phyloP scores from a whole-genome alignment of 2,113 vertebrate species.

The Origma solitaria region DNA sequence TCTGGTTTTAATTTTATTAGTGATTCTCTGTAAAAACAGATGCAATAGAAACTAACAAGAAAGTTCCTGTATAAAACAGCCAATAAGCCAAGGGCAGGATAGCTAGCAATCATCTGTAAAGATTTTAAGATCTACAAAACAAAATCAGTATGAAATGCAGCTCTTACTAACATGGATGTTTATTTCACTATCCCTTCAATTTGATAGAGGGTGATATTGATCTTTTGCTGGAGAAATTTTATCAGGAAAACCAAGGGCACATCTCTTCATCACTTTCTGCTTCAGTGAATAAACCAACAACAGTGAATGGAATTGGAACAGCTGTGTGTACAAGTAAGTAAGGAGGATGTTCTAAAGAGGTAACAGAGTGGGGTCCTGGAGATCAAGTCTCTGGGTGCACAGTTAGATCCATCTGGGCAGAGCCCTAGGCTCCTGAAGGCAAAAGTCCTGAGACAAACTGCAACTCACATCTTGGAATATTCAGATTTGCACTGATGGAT shows the following conservation, averaged over 20 bases:
- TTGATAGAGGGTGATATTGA: slow-evolving; percentile 88
- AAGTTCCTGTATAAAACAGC: neutral
- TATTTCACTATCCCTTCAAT: neutral
- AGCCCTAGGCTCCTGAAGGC: neutral
- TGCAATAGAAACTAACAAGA: neutral
- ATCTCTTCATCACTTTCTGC: slow-evolving; percentile 67
- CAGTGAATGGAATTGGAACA: slow-evolving; percentile 27
- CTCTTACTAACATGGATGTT: neutral
- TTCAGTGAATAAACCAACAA: slow-evolving; percentile 31
- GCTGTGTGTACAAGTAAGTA: slow-evolving; percentile 68
- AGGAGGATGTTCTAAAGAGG: neutral
- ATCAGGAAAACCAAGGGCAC: slow-evolving; percentile 76
- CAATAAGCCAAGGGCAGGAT: neutral
- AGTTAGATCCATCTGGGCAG: neutral
- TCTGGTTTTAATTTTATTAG: neutral
- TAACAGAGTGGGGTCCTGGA: neutral
- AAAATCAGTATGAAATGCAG: neutral
- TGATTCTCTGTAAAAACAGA: neutral
- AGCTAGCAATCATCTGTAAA: neutral
- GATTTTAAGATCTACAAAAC: neutral
- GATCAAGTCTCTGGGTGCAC: neutral
- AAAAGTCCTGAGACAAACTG: neutral
- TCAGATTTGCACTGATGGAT: neutral
- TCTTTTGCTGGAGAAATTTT: slow-evolving; percentile 82
- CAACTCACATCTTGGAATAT: neutral